phyloP scores from a whole-genome alignment of 2,113 vertebrate species.

The Charadrius vociferus region DNA sequence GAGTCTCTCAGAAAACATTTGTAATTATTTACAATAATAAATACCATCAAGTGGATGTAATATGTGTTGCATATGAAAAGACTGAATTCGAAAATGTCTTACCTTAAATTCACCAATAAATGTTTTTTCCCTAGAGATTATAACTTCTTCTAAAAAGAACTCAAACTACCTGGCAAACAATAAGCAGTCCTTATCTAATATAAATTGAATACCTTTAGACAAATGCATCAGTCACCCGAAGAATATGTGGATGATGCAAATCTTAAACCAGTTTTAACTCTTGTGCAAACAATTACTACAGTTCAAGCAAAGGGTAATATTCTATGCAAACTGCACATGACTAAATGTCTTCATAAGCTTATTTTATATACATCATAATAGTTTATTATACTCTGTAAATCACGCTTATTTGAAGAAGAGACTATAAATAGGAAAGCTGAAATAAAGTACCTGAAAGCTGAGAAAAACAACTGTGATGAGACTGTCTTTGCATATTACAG shows the following conservation, averaged over 20 bases:
- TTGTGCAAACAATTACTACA: background rate
- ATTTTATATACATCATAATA: background rate
- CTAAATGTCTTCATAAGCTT: background rate
- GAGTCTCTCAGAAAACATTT: background rate
- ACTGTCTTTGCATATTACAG: slow-evolving; percentile 5
- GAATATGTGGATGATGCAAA: background rate
- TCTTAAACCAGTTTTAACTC: background rate
- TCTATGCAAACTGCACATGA: background rate
- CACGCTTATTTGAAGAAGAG: background rate
- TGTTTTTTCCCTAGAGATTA: background rate
- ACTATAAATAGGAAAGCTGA: background rate
- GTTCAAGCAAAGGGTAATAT: background rate
- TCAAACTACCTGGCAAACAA: background rate
- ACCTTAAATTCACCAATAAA: background rate
- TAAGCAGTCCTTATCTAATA: background rate
- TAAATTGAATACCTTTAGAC: background rate
- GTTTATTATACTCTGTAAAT: background rate
- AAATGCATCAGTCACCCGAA: background rate
- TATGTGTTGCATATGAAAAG: background rate
- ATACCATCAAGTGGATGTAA: background rate
- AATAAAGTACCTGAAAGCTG: background rate
- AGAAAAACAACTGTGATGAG: background rate
- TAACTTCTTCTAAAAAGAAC: background rate
- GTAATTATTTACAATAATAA: background rate
- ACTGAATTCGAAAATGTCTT: background rate